These are phyloP conservation scores for Chrysodeixis includens DNA, from an alignment of 2,888 invertebrate species.

Conservation along the genomic window DNA sequence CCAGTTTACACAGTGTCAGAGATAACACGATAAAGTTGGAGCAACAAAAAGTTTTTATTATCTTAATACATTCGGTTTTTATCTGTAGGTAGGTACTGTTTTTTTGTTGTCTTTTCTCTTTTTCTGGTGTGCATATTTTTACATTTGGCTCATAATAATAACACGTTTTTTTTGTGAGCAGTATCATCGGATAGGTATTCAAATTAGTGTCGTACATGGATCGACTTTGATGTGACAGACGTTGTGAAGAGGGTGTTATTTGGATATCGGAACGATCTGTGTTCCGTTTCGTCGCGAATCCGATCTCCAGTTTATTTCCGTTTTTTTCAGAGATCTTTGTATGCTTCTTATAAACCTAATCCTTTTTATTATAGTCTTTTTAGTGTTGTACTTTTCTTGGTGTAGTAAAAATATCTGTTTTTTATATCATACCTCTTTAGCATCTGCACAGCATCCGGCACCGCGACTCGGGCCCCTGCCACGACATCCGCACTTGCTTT, in stretches of 20 bases:
- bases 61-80: not conserved
- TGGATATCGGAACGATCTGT: constrained; percentile 65
- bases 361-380: constrained; percentile 45
- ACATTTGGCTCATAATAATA: not conserved
- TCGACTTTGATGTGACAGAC: constrained; percentile 71
- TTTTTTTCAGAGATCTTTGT: constrained; percentile 56
- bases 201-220: constrained; percentile 67
- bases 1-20: not conserved
- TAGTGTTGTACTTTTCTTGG: constrained; percentile 54
- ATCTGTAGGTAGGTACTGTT: not conserved
- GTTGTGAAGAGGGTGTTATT: constrained; percentile 71
- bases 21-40: not conserved
- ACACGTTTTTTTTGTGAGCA: not conserved
- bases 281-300: constrained; percentile 63
- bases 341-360: constrained; percentile 33
- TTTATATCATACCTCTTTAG: constrained; percentile 65
- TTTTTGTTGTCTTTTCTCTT: not conserved
- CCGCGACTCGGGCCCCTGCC: constrained; percentile 60
- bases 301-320: constrained; percentile 72
- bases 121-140: not conserved
- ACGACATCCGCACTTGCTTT: constrained; percentile 75
- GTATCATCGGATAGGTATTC: constrained; percentile 56
- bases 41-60: not conserved
- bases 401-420: constrained; percentile 58
- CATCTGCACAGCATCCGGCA: constrained; percentile 73